Evolutionary conservation across 2,888 invertebrate genomes (phyloP).

Genomic region (Eurois occulta): DNA sequence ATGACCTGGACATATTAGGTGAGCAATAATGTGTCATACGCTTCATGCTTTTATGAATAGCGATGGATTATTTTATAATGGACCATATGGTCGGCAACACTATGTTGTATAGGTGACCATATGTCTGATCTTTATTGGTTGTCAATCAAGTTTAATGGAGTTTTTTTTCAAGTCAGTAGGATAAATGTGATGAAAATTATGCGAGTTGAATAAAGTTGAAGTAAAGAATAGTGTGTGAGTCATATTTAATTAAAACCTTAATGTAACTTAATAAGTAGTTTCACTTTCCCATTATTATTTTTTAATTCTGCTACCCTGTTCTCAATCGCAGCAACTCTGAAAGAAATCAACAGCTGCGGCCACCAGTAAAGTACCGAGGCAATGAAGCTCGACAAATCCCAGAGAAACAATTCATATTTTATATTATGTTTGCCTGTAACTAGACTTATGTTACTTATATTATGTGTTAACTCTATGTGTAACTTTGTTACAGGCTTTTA

Average conservation of each 20-base stretch:
- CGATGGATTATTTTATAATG: conserved; percentile 48
- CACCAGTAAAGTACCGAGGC: not conserved
- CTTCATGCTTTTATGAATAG: conserved; percentile 64
- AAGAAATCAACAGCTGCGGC: not conserved
- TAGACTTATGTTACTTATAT: not conserved
- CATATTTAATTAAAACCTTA: conserved; percentile 7
- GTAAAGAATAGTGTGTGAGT: not conserved
- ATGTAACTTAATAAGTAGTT: not conserved
- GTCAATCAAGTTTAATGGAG: conserved; percentile 18
- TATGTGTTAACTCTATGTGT: not conserved
- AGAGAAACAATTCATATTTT: not conserved
- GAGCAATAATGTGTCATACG: conserved; percentile 65
- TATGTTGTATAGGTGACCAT: conserved; percentile 51
- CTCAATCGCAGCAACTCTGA: not conserved
- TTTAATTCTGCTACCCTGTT: not conserved
- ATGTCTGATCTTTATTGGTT: conserved; percentile 38
- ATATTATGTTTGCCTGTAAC: not conserved
- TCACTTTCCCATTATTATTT: not conserved
- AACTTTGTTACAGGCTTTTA: not conserved
- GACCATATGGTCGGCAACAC: conserved; percentile 62
- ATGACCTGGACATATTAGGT: conserved; percentile 71
- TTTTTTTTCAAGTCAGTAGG: conserved; percentile 11
- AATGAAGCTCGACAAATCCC: not conserved
- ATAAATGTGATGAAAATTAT: conserved; percentile 13
- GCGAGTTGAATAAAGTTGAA: too few relatives aligned